Base-by-base conservation (phyloP, 1,140 invertebrate species). In the Ruditapes philippinarum region DNA sequence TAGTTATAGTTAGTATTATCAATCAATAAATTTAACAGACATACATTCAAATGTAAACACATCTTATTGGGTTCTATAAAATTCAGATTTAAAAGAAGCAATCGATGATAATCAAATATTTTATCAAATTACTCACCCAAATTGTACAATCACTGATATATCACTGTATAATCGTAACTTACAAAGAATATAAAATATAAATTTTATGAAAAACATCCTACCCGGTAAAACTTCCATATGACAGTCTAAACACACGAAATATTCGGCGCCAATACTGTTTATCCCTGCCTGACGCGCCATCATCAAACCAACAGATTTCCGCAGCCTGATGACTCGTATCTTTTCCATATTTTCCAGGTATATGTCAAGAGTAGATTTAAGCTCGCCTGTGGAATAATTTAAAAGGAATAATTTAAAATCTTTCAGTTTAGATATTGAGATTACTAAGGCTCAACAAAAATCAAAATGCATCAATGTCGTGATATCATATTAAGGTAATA, bases 211-310 rank as follows among this genome's bases (percentile, higher is more conserved):
- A n/a, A n/a, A n/a, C n/a, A n/a, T n/a, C n/a, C n/a, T n/a, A n/a
- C n/a, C n/a, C n/a, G n/a, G n/a, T n/a, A n/a, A n/a, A n/a, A n/a
- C n/a, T 78, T 78, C 42, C 40, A 78, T 51, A 36, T 51, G 74
- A 51, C 74, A 28, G 49, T 78, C 74, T 45, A 78, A 51, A 42
- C 33, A 38, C 4, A 78, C 14, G 42, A 78, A 78, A 25, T 42
- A 78, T 31, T 78, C 74, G 1, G 74, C n/a, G 9, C 31, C 22
- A 1, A 78, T 7, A 31, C 36, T 40, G 40, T 78, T 28, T 49
- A 78, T 78, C 12, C 74, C 73, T 5, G 73, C 33, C 25, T 76
- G 73, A 2, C 73, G 12, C 11, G 73, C 73, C 74, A 78, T 78
- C 74, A 78, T 78, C 31, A 78, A 22, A 28, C 74, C 74, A 51